Percentiles rank a stretch among this genome's conserved stretches.
Conservation (phyloP, 2,113 vertebrate species). For the human region GRCh38 chr9:18313501-18314000, state of each 20-base stretch:
- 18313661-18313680: background rate
- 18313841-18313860: background rate
- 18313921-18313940: background rate
- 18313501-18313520: slow-evolving; percentile 2
- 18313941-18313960: background rate
- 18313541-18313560: background rate
- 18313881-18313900: background rate
- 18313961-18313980: background rate
- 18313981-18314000: background rate
- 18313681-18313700: background rate
- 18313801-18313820: background rate
- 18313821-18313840: background rate
- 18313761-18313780: background rate
- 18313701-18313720: background rate
- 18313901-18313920: background rate
- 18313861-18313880: background rate
- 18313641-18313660: background rate
- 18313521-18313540: background rate
- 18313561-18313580: background rate
- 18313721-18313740: no score
- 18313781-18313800: background rate
- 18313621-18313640: background rate
- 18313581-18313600: background rate
- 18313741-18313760: background rate
- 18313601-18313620: background rate